These are phyloP conservation scores for Cathartes aura DNA, from an alignment of 2,113 vertebrate species.

Conservation along the genomic window DNA sequence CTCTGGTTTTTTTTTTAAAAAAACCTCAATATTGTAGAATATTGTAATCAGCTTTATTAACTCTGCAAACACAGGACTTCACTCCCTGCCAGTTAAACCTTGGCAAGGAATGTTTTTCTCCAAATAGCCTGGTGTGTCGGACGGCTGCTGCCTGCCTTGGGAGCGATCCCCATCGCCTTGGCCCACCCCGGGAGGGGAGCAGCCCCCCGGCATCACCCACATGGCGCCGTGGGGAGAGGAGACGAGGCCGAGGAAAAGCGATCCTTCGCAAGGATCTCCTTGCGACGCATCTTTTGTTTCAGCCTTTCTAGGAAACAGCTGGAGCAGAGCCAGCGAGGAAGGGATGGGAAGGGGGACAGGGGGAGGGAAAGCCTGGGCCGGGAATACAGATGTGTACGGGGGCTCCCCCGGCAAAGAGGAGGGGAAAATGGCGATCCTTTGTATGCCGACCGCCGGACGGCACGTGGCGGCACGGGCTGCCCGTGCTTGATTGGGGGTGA, in stretches of 20 bases:
- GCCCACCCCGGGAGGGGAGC: not conserved
- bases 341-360: not conserved
- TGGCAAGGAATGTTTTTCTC: not conserved
- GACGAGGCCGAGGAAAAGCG: not conserved
- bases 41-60: not conserved
- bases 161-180: not conserved
- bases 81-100: not conserved
- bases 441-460: not conserved
- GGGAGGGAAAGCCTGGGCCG: not conserved
- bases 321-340: constrained; percentile 25
- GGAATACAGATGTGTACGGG: not conserved
- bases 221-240: accelerated
- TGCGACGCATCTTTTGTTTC: constrained; percentile 23
- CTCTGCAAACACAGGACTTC: not conserved
- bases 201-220: not conserved
- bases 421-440: not conserved
- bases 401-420: not conserved
- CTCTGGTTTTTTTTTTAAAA: not conserved
- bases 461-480: not conserved
- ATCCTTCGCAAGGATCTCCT: not conserved
- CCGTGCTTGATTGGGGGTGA: not conserved
- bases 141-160: not conserved
- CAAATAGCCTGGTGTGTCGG: accelerated
- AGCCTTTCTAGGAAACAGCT: constrained; percentile 52
- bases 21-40: accelerated